Base-by-base conservation (phyloP, 92 coral and sea anemone genomes). In the Porites cylindrica region DNA sequence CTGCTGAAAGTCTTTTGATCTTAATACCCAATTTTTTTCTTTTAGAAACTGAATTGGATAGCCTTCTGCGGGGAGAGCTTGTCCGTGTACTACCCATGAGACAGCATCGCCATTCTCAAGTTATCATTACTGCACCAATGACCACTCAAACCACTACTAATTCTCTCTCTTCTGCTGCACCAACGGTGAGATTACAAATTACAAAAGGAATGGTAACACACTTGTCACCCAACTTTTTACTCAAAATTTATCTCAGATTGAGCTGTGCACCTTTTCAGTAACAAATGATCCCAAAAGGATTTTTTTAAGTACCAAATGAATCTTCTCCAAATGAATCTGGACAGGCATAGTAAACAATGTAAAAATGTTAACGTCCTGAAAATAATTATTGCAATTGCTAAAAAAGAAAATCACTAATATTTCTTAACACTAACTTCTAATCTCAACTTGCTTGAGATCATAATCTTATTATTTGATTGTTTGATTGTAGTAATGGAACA, bases 31-130 rank as follows among this genome's bases (percentile, higher is more conserved):
- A 12, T 14, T 61, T 0, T 14, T 71, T 8, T 71, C 63, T 89
- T 83, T 5, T 73, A 97, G 99, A 95, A 85, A 91, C 94, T 47
- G 98, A 97, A 79, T 65, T 97, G 80, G 95, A 95, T 77, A 91
- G 95, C 56, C 89, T 97, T 66, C 84, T 93, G 20, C 91, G 96
- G 47, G 99, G 99, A 32, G 98, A 97, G 85, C 81, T 83, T 4
- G 92, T 92, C 7, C 93, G 96, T 81, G 98, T 97, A 17, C 88
- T 93, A 5, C 99, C 99, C 14, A 92, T 92, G 75, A 90, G 99
- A 83, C 93, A 92, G 78, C 98, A 97, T 52, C 94, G 99, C 23
- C 97, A 90, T 70, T 88, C 98, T 14, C 98, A 96, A 86, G 96
- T 97, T 56, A 90, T 95, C 81, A 92, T 95, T 74, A 90, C 96